Evolutionary conservation across 2,888 invertebrate genomes (phyloP).

Genomic region (Meganola albula): DNA sequence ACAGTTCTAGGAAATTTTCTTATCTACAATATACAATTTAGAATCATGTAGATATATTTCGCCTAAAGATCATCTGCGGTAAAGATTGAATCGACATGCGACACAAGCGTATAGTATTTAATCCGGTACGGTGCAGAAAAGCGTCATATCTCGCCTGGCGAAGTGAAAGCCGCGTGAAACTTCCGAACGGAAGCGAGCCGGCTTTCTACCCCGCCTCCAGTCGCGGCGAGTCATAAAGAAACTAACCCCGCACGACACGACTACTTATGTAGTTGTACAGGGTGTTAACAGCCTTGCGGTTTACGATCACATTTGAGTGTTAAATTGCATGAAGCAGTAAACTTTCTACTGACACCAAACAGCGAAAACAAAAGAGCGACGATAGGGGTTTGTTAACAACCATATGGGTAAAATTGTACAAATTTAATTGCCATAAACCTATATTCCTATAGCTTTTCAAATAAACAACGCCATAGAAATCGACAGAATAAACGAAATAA

Average conservation of each 20-base stretch:
- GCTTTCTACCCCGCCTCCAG: conserved; percentile 71
- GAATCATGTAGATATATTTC: not conserved
- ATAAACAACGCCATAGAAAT: no score
- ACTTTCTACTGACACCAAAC: no score
- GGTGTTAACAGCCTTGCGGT: conserved; percentile 28
- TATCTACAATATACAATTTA: not conserved
- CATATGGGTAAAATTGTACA: no score
- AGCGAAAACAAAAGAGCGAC: no score
- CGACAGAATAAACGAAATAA: no score
- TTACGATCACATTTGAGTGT: conserved; percentile 30
- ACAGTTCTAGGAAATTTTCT: conserved; percentile 29
- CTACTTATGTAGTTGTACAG: conserved; percentile 21
- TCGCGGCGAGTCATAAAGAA: conserved; percentile 45
- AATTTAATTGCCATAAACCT: no score
- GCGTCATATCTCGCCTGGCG: conserved; percentile 44
- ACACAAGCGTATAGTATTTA: conserved; percentile 41
- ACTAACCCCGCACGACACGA: conserved; percentile 46
- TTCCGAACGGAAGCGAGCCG: conserved; percentile 65
- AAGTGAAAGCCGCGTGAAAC: conserved; percentile 73
- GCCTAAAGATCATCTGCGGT: not conserved
- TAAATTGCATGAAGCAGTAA: conserved; percentile 23
- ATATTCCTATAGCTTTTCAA: no score
- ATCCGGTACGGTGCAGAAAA: conserved; percentile 34
- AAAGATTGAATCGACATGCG: no score
- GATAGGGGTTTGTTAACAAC: no score